These are phyloP conservation scores for Orestias chungarensis DNA, from an alignment of 2,797 vertebrate genomes.

Conservation along the genomic window DNA sequence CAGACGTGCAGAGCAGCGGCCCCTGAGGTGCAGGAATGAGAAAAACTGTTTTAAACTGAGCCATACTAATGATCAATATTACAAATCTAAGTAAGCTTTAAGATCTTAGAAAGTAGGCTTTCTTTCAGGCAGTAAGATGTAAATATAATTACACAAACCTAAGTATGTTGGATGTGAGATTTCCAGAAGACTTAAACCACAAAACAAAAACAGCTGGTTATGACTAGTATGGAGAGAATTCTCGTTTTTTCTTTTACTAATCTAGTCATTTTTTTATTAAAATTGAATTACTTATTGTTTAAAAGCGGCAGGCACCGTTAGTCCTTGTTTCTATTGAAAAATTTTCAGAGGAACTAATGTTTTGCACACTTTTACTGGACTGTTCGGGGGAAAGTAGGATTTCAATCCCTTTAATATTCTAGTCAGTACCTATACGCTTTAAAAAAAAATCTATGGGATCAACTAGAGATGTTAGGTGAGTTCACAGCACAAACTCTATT, in stretches of 20 bases:
- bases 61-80: slow-evolving; percentile 1
- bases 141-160: slow-evolving; percentile 1
- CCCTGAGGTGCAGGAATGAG: no score
- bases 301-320: no score
- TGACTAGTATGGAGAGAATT: not conserved
- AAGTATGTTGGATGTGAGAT: not conserved
- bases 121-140: not conserved
- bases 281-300: no score
- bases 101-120: not conserved
- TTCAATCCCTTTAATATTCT: not conserved
- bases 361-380: not conserved
- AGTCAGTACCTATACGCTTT: not conserved
- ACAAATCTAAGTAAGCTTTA: not conserved
- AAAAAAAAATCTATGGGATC: not conserved
- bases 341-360: no score
- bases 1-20: no score
- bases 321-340: no score
- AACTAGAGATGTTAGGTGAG: not conserved
- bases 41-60: not conserved
- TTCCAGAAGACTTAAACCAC: not conserved
- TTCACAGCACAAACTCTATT: not conserved
- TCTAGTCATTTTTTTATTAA: no score
- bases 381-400: not conserved
- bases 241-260: no score
- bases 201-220: no score